Base-by-base conservation (phyloP, 1,140 invertebrate species). In the Calephelis virginiensis region DNA sequence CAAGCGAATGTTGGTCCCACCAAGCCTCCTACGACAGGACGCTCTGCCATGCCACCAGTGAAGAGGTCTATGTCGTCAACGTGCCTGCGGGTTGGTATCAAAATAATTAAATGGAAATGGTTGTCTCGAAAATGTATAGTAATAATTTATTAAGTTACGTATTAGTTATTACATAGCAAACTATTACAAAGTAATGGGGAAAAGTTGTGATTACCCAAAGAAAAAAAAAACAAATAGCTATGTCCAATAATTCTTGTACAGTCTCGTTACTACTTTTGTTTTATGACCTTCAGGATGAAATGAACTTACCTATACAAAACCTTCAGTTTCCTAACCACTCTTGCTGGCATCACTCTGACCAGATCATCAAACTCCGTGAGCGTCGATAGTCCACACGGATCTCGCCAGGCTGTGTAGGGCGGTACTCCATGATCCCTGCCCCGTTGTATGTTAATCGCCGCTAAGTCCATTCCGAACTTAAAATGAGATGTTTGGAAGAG, bases 1-100 rank as follows among this genome's bases (percentile, higher is more conserved):
- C 98, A 99, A 59, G 97, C 97, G 81, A 99, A 98, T 0, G 98
- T 99, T 0, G 98, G 98, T 0, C 98, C 98, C 0, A 99, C 96
- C 0, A 99, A 81, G 4, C 96, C 98, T 10, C 96, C 97, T 2
- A 93, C 87, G 0, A 98, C 94, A 0, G 95, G 94, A 11, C 94
- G 93, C 80, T 99, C 98, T 0, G 96, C 93, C 66, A 98, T 93
- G 1, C 96, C 97, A 14, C 96, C 98, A 0, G 97, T 95, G 82
- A 97, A 98, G n/a, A 98, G 92, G 80, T 99, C 98, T 66, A 99
- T 95, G 76, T 98, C 97, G 59, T 97, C 94, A 1, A 98, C 93
- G 60, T 94, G 92, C 56, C 94, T 92, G 68, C 28, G 81, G 80
- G 28, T 3, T 11, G 5, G 48, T 28, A 65, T 37, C 40, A 62